A percentile compares a stretch with the other conserved stretches of the same genome.
Evolutionary conservation across 2,888 invertebrate genomes (phyloP).

Genomic region (Endomychus coccineus): DNA sequence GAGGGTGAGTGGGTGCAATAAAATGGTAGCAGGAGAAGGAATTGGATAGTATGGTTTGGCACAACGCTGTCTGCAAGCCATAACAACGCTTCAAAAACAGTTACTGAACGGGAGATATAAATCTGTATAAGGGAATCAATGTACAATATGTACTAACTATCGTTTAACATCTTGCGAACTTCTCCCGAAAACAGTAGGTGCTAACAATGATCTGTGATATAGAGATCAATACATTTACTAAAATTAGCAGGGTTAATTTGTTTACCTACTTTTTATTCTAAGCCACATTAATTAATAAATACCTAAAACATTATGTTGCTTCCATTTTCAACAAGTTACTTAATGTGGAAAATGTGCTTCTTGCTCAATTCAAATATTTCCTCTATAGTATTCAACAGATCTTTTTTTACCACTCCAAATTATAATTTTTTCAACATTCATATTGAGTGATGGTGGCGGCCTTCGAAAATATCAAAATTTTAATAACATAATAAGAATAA

Average conservation of each 20-base stretch:
- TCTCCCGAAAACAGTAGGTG: too few relatives aligned
- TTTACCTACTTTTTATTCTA: constrained; percentile 30
- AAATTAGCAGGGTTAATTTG: constrained; percentile 31
- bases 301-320: constrained; percentile 39
- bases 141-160: too few relatives aligned
- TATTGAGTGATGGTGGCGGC: too few relatives aligned
- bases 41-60: constrained; percentile 37
- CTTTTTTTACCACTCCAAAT: too few relatives aligned
- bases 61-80: constrained; percentile 34
- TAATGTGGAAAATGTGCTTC: too few relatives aligned
- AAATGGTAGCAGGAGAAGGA: constrained; percentile 8
- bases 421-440: too few relatives aligned
- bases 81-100: neutral
- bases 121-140: too few relatives aligned
- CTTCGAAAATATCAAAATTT: too few relatives aligned
- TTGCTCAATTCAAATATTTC: too few relatives aligned
- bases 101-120: neutral
- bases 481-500: too few relatives aligned
- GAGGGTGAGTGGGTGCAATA: constrained; percentile 18
- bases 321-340: constrained; percentile 37
- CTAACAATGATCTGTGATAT: constrained; percentile 35
- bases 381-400: too few relatives aligned
- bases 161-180: too few relatives aligned
- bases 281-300: constrained; percentile 44
- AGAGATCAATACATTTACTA: constrained; percentile 38